Percentiles rank a stretch among this genome's conserved stretches.
Evolutionary conservation across 2,113 vertebrate genomes (phyloP).

Genomic region (Rhadina sibilatrix): DNA sequence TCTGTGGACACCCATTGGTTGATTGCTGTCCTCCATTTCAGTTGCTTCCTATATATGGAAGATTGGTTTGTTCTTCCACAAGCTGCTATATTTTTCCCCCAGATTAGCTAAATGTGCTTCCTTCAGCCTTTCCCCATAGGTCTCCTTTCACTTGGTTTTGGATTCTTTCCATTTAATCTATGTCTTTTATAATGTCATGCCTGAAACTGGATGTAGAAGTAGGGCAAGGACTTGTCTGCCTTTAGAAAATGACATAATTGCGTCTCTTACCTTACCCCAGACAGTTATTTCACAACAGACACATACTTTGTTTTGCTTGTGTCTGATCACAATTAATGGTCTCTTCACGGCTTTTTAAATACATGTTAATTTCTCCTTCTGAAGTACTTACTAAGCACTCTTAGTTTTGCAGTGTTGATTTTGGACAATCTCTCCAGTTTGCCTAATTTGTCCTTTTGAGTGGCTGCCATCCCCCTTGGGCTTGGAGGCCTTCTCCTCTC

Average conservation of each 20-base stretch:
- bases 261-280: background rate
- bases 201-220: background rate
- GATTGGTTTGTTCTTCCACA: background rate
- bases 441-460: background rate
- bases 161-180: background rate
- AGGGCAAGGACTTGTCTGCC: background rate
- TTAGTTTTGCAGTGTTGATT: background rate
- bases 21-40: background rate
- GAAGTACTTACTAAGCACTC: background rate
- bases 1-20: accelerated
- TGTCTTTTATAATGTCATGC: background rate
- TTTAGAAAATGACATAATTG: conserved; percentile 16
- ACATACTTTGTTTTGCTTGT: background rate
- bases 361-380: background rate
- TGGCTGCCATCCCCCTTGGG: background rate
- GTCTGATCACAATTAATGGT: background rate
- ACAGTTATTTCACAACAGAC: background rate
- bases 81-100: background rate
- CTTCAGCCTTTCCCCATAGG: background rate
- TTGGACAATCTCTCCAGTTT: background rate
- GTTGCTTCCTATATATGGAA: background rate
- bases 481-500: background rate
- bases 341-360: background rate
- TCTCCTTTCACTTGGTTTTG: background rate
- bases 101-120: background rate